Evolutionary conservation across 30 jellyfish, hydroid and myxozoan species (phyloP), one percentile per base, ranked within the genome.

Genomic region (Aurelia coerulea): DNA sequence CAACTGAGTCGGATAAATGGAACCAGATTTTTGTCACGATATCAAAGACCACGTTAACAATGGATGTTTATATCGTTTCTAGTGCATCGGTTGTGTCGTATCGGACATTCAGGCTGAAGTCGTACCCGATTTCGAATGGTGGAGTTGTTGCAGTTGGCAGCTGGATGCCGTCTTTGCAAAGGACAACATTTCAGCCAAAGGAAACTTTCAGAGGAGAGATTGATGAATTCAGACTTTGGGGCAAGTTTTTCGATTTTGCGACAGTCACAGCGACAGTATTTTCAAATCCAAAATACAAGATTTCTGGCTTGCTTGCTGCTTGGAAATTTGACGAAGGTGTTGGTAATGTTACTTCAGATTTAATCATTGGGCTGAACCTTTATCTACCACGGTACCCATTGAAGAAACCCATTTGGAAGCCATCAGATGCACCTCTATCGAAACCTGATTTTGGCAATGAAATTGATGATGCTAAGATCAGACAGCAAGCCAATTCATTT

Each of bases 81-180:
- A 85, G 88, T 49, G 32, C 58, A 29, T 53, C 63, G 2, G 77
- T 74, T 51, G 84, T 74, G 78, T 62, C 88, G 76, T 74, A 71
- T 34, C 72, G 78, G 29, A 34, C 74, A 31, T 85, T 85, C 72
- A 68, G 18, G 18, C 51, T 85, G 39, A 16, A 15, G 16, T 37
- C 81, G 12, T 73, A 73, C 32, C 94, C 94, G 32, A 51, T 85
- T 65, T 8, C 75, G 54, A 76, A 64, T 64, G 78, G 88, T 42
- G 94, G 94, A 11, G 54, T 85, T 37, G 65, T 74, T 10, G 85
- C 94, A 9, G 67, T 85, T 17, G 94, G 94, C 2, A 85, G 94
- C 62, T 85, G 94, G 94, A 42, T 70, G 73, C 94, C 94, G 1
- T 50, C 88, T 32, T 60, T 62, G 69, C 18, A 74, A 54, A 33